These are phyloP conservation scores for Mus minutoides DNA, from an alignment of 2,797 vertebrate genomes.

Conservation along the genomic window DNA sequence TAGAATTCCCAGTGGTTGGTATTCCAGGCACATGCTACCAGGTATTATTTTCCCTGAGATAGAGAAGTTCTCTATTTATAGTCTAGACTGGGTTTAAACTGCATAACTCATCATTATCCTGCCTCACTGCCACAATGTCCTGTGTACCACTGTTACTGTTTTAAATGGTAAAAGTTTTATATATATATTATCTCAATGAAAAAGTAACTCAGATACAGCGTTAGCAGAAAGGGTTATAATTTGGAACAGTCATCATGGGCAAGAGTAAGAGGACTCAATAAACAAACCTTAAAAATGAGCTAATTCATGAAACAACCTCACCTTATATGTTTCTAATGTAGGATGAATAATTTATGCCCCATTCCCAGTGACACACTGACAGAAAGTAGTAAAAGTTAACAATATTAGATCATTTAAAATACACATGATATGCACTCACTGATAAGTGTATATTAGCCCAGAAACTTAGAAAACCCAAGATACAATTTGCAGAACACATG, in stretches of 20 bases:
- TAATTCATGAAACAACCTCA: background rate
- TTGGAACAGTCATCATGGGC: background rate
- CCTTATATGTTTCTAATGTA: background rate
- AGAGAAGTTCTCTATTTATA: background rate
- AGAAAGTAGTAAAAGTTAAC: background rate
- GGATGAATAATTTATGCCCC: background rate
- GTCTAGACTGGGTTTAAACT: background rate
- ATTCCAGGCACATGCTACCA: background rate
- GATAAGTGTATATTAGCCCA: too few relatives aligned
- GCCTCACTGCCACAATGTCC: background rate
- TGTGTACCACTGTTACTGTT: background rate
- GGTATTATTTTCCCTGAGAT: too few relatives aligned
- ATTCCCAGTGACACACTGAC: background rate
- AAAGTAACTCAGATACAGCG: background rate
- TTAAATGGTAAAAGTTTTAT: background rate
- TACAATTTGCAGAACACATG: too few relatives aligned
- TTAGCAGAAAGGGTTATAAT: background rate
- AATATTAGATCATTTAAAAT: background rate
- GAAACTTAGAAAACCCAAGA: too few relatives aligned
- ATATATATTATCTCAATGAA: background rate
- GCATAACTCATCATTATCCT: background rate
- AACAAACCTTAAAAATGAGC: background rate
- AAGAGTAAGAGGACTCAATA: background rate
- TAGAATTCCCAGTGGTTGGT: background rate
- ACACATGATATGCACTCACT: too few relatives aligned